phyloP scores from a whole-genome alignment of 2,113 vertebrate species.

The Phasianus colchicus region DNA sequence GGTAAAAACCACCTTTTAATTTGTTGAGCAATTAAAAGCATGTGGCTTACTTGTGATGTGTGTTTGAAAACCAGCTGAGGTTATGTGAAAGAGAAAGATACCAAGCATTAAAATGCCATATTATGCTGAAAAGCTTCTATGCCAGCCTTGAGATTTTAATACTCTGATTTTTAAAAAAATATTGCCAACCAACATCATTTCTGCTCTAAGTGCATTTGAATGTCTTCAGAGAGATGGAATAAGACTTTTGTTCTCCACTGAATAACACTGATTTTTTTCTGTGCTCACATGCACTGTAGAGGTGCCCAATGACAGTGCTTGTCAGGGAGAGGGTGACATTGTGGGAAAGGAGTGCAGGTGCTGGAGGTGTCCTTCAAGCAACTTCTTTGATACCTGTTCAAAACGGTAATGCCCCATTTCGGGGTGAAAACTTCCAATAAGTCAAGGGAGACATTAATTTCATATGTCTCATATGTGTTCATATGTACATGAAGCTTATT shows the following conservation, averaged over 20 bases:
- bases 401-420: not conserved
- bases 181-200: not conserved
- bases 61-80: constrained; percentile 3
- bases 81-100: not conserved
- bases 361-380: not conserved
- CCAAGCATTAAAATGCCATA: not conserved
- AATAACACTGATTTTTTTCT: not conserved
- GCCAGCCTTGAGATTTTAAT: not conserved
- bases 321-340: not conserved
- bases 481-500: not conserved
- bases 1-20: constrained; percentile 26
- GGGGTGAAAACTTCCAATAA: not conserved
- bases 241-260: not conserved
- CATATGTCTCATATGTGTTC: not conserved
- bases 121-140: not conserved
- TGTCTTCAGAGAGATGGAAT: not conserved
- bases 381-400: fast-evolving
- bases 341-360: not conserved
- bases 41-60: constrained; percentile 1
- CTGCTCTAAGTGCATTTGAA: not conserved
- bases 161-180: not conserved
- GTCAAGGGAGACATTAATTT: not conserved
- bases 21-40: constrained; percentile 1
- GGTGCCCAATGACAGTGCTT: not conserved
- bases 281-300: fast-evolving